Evolutionary conservation across 2,888 invertebrate species (phyloP).

Genomic region (Pyrrhosoma nymphula): DNA sequence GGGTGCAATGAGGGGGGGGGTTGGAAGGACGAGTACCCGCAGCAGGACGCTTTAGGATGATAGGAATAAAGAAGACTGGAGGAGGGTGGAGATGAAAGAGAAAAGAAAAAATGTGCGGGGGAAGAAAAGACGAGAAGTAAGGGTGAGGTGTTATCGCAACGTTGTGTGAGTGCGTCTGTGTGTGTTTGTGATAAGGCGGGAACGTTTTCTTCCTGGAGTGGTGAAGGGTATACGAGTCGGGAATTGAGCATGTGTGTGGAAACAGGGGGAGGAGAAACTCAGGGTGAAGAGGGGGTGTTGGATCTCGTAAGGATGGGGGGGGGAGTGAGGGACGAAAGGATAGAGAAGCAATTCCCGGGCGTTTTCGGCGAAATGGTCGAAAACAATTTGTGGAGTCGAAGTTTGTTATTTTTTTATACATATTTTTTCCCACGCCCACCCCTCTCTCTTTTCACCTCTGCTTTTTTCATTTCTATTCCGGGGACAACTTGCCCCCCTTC

Average conservation of each 20-base stretch:
- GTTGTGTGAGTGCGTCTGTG: too few species aligned
- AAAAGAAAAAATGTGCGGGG: too few species aligned
- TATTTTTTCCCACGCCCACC: not conserved
- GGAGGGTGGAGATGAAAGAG: too few species aligned
- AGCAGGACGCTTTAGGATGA: too few species aligned
- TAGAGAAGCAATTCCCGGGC: slow-evolving; percentile 15
- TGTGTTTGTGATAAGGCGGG: not conserved
- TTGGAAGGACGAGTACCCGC: too few species aligned
- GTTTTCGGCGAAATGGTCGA: slow-evolving; percentile 42
- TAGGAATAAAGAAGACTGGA: too few species aligned
- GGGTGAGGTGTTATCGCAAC: too few species aligned
- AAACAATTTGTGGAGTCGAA: slow-evolving; percentile 61
- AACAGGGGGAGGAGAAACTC: not conserved
- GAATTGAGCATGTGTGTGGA: too few species aligned
- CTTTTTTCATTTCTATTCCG: not conserved
- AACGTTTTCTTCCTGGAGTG: not conserved
- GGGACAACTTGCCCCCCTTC: not conserved
- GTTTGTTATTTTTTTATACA: not conserved
- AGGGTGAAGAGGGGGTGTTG: not conserved
- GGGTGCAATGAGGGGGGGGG: too few species aligned
- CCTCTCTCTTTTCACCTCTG: not conserved
- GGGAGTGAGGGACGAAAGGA: not conserved
- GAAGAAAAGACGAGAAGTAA: too few species aligned
- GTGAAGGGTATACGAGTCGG: not conserved
- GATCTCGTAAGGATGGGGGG: not conserved